Evolutionary conservation across 1,140 invertebrate genomes (phyloP), one percentile per base, ranked within the genome.

Genomic region (Probaryconus sp.): DNA sequence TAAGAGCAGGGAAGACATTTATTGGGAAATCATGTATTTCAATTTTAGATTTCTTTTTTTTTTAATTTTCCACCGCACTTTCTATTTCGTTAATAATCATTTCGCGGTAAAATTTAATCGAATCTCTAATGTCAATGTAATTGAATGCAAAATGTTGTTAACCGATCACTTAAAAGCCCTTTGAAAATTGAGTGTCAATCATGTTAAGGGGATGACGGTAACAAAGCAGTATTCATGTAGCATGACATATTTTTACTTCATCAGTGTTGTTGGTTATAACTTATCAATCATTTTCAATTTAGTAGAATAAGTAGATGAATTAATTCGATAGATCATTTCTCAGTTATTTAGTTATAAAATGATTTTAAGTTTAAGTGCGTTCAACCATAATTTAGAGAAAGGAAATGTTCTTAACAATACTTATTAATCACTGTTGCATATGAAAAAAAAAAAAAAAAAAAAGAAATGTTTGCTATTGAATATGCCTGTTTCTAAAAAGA

Each of bases 251-350:
- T 38, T 67, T 42, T 58, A 53, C 21, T 68, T 50, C 51, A 14
- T 51, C 55, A 43, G 43, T 60, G 48, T 2, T 69, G 37, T 40
- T 61, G 6, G 40, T 53, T 47, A 60, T 55, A n/a, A 30, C 14
- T 48, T 37, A 48, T 38, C 31, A 30, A 33, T 35, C 14, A 51
- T 35, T n/a, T 67, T 51, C 35, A 68, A 58, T 43, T 42, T 37
- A 33, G 64, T 68, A 58, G 53, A 47, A 58, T 68, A 58, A 68
- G 64, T 68, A 68, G 64, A 3, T 43, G 28, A 17, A 50, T 58
- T 58, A 58, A 24, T 24, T 7, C 21, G 21, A 42, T 61, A 37
- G 42, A 60, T 3, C 9, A 28, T 17, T 47, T 38, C 2, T 18
- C 26, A 48, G 16, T 48, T 33, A 7, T 31, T 45, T 45, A 45